Evolutionary conservation across 1,140 invertebrate genomes (phyloP).

Genomic region (Dreissena rostriformis): DNA sequence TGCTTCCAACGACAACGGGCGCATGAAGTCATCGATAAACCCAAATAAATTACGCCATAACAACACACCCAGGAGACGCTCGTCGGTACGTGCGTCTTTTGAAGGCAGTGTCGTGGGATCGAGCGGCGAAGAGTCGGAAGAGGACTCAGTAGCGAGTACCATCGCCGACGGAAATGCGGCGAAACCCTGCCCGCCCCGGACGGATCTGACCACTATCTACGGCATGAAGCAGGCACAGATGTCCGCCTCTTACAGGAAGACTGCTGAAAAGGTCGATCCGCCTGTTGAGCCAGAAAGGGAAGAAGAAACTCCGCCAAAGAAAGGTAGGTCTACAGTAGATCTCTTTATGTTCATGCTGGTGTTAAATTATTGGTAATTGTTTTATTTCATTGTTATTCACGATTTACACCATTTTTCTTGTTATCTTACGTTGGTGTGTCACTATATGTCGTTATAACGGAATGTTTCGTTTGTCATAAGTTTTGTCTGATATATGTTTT

Average conservation of each 20-base stretch:
- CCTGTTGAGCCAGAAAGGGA: neutral
- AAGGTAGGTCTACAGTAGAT: too few relatives aligned
- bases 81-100: conserved; percentile 22
- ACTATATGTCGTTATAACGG: too few relatives aligned
- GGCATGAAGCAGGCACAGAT: conserved; percentile 56
- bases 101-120: conserved; percentile 23
- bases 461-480: too few relatives aligned
- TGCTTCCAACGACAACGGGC: neutral
- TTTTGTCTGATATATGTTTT: too few relatives aligned
- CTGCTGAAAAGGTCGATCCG: conserved; percentile 15
- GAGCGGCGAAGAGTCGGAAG: conserved; percentile 49
- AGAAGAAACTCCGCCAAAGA: neutral
- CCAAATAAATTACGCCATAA: neutral
- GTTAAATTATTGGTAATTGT: too few relatives aligned
- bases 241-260: conserved; percentile 51
- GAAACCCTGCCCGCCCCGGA: neutral
- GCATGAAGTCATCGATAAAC: neutral
- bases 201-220: conserved; percentile 49
- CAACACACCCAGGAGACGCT: conserved; percentile 2
- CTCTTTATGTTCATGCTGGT: too few relatives aligned
- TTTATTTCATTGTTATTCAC: too few relatives aligned
- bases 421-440: too few relatives aligned
- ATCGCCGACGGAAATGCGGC: conserved; percentile 17
- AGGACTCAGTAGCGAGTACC: conserved; percentile 18
- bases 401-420: too few relatives aligned